Percentiles rank a stretch among this genome's conserved stretches.
Evolutionary conservation across 2,888 invertebrate genomes (phyloP).

Genomic region (Nudaria mundana): DNA sequence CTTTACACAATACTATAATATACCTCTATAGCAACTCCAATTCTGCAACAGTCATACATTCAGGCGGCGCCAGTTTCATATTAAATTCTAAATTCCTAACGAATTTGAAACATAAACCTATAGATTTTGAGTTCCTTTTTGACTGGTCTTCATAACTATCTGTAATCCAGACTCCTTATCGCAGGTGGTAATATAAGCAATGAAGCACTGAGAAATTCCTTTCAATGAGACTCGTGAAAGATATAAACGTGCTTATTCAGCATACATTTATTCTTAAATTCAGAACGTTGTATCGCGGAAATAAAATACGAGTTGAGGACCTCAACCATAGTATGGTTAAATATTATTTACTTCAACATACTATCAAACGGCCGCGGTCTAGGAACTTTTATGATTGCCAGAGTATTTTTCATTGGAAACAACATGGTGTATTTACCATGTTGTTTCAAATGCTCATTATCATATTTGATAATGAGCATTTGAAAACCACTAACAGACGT

Average conservation of each 20-base stretch:
- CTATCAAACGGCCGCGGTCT: no score
- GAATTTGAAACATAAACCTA: slow-evolving; percentile 23
- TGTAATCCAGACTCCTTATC: slow-evolving; percentile 52
- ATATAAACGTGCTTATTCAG: slow-evolving; percentile 46
- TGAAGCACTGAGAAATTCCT: slow-evolving; percentile 52
- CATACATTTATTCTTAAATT: slow-evolving; percentile 33
- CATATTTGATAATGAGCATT: no score
- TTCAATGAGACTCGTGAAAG: slow-evolving; percentile 34
- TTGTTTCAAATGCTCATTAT: no score
- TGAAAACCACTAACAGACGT: no score
- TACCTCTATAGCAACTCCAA: slow-evolving; percentile 39
- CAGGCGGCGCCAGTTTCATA: slow-evolving; percentile 39
- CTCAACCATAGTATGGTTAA: no score
- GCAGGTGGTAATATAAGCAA: slow-evolving; percentile 55
- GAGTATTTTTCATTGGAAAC: no score
- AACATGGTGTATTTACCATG: no score
- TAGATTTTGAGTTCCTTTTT: slow-evolving; percentile 31
- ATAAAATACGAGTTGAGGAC: no score
- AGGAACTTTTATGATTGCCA: no score
- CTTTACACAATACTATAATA: no score
- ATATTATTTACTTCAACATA: no score
- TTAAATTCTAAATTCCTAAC: slow-evolving; percentile 32
- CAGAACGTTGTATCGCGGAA: no score
- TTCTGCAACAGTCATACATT: slow-evolving; percentile 51
- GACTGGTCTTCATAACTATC: slow-evolving; percentile 18